phyloP scores from a whole-genome alignment of 2,888 invertebrate species.

The Argyresthia goedartella region DNA sequence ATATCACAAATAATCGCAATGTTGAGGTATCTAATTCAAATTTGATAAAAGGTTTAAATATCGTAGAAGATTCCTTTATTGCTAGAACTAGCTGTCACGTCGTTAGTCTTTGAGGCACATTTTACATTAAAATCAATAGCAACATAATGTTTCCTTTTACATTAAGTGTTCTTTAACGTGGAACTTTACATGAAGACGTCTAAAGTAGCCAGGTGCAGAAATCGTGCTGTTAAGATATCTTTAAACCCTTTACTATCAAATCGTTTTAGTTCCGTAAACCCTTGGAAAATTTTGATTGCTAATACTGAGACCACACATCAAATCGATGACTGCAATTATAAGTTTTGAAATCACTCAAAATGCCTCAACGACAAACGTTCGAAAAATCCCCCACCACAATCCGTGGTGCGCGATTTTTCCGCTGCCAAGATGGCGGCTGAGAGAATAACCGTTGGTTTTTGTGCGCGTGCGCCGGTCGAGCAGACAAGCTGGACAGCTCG shows the following conservation, averaged over 20 bases:
- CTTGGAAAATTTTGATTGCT: no score
- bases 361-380: background rate
- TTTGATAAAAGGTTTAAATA: background rate
- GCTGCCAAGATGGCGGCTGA: constrained; percentile 1
- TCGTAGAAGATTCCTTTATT: background rate
- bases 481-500: constrained; percentile 97
- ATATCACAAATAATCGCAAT: background rate
- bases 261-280: no score
- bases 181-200: no score
- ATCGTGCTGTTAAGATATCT: no score
- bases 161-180: no score
- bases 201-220: no score
- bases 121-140: no score
- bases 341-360: background rate
- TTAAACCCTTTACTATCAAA: no score
- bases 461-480: constrained; percentile 70
- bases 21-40: background rate
- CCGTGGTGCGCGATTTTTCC: constrained; percentile 16
- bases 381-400: background rate
- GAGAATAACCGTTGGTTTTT: constrained; percentile 15
- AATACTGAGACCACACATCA: no score
- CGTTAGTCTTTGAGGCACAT: no score
- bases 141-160: no score
- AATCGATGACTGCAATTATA: background rate
- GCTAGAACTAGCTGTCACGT: no score